A percentile compares a stretch with the other conserved stretches of the same genome.
Conservation (phyloP, 2,797 vertebrate genomes). For the Cetoscarus ocellatus region DNA sequence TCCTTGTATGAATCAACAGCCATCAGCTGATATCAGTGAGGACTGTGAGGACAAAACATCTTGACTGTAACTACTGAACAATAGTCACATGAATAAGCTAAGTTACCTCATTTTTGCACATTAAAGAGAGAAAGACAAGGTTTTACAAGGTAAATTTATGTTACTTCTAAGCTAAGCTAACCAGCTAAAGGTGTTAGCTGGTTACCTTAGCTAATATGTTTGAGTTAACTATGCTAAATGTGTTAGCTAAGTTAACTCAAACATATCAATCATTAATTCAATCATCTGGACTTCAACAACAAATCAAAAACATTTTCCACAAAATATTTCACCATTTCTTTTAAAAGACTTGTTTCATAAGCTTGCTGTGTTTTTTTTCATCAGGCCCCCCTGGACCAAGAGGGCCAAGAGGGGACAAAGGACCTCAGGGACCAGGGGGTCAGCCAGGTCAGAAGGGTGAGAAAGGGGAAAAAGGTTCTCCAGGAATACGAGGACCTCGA, state of each 20-base stretch:
- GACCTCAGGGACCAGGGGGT: constrained; percentile 88
- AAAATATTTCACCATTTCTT: not conserved
- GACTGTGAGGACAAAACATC: no score
- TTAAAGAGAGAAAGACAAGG: no score
- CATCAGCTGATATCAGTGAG: no score
- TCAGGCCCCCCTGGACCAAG: constrained; percentile 95
- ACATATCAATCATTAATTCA: not conserved
- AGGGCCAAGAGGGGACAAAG: constrained; percentile 94
- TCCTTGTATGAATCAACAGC: no score
- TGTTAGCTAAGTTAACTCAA: not conserved
- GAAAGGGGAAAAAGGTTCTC: constrained; percentile 91
- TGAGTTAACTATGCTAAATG: no score
- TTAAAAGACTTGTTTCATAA: not conserved
- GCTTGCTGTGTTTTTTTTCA: constrained; percentile 31
- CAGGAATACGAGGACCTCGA: constrained; percentile 87
- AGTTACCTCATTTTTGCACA: no score
- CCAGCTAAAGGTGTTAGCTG: not conserved
- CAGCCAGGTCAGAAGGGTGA: constrained; percentile 91
- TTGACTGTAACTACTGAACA: no score
- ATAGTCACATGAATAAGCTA: no score
- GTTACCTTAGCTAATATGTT: not conserved
- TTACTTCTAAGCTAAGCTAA: not conserved
- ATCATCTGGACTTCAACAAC: not conserved
- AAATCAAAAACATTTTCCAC: not conserved
- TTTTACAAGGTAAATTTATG: not conserved